phyloP scores from a whole-genome alignment of 2,888 invertebrate genomes.

The Ophioninae sp. region DNA sequence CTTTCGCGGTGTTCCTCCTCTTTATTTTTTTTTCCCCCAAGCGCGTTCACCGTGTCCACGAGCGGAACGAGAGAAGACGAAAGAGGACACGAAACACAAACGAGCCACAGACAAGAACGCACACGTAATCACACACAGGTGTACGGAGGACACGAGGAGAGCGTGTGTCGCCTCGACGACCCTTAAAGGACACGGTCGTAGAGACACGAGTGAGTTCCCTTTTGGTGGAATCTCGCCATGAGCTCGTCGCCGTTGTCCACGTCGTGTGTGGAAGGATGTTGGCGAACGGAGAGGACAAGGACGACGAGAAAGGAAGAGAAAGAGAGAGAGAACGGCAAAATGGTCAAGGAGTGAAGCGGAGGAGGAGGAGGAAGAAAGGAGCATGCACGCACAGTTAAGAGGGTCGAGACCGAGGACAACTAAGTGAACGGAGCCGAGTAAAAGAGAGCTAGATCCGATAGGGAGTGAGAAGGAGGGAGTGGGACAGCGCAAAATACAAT shows the following conservation, averaged over 20 bases:
- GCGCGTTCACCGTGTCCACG: constrained; percentile 16
- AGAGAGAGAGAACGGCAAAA: neutral
- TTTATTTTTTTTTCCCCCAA: constrained; percentile 2
- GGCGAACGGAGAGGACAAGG: constrained; percentile 37
- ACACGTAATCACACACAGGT: neutral
- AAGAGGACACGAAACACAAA: constrained; percentile 34
- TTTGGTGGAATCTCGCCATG: constrained; percentile 51
- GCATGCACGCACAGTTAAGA: constrained; percentile 39
- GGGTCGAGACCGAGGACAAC: constrained; percentile 47
- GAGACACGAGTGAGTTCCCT: constrained; percentile 48
- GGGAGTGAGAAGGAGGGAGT: constrained; percentile 31
- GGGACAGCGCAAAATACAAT: constrained; percentile 33
- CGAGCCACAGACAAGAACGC: neutral
- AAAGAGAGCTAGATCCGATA: constrained; percentile 33
- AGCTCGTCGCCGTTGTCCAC: constrained; percentile 46
- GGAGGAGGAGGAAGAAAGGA: constrained; percentile 10
- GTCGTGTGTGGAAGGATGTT: constrained; percentile 50
- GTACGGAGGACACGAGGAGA: neutral
- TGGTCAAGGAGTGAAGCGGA: neutral
- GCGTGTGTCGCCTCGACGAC: constrained; percentile 43
- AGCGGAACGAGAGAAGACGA: constrained; percentile 41
- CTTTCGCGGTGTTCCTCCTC: constrained; percentile 10
- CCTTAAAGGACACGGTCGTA: constrained; percentile 54
- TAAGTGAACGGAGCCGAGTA: constrained; percentile 36
- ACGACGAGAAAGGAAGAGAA: neutral